phyloP scores from a whole-genome alignment of 2,797 vertebrate species.

The Chiloscyllium punctatum region DNA sequence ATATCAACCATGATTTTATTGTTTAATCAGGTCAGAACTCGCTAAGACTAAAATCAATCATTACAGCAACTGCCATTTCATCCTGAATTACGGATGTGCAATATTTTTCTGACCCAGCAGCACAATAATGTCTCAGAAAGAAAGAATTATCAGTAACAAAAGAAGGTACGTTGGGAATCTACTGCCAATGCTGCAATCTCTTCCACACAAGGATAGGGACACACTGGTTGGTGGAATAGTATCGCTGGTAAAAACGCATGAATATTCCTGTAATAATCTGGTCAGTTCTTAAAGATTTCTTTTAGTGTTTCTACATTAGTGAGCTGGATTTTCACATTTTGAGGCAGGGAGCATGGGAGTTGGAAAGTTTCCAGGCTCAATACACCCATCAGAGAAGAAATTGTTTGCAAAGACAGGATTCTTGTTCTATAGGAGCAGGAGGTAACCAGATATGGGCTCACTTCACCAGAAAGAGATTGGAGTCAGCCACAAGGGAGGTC shows the following conservation, averaged over 20 bases:
- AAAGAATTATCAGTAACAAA: background rate
- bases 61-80: background rate
- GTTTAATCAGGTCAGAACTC: background rate
- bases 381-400: too few species aligned
- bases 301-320: background rate
- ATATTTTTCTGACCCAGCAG: background rate
- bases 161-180: background rate
- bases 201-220: background rate
- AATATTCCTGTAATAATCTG: background rate
- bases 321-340: too few species aligned
- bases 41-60: background rate
- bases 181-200: background rate
- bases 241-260: background rate
- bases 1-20: background rate
- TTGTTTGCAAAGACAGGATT: too few species aligned
- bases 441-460: too few species aligned
- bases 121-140: background rate
- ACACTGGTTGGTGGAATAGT: background rate
- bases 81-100: background rate
- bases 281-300: background rate
- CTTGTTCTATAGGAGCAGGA: too few species aligned
- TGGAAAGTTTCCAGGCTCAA: too few species aligned
- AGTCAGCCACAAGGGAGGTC: too few species aligned
- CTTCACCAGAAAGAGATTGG: too few species aligned
- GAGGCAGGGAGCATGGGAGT: too few species aligned